phyloP scores from a whole-genome alignment of 2,888 invertebrate genomes.

The Spialia ferax region DNA sequence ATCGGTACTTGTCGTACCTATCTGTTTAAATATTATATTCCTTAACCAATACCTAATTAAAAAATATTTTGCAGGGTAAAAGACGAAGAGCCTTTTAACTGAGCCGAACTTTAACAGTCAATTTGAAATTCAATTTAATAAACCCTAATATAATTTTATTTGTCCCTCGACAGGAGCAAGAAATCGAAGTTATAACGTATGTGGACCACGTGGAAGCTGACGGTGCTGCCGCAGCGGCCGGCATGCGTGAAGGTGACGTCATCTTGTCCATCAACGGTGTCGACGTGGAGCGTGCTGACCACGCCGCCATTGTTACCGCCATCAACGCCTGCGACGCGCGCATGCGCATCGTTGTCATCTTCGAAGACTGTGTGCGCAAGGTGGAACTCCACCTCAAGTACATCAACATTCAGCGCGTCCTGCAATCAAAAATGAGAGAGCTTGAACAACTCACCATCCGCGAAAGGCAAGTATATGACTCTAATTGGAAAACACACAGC shows the following conservation, averaged over 20 bases:
- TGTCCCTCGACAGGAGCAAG: slow-evolving; percentile 88
- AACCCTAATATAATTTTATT: background rate
- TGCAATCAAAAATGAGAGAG: slow-evolving; percentile 95
- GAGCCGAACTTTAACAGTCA: no score
- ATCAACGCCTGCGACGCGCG: slow-evolving; percentile 96
- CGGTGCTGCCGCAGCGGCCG: slow-evolving; percentile 96
- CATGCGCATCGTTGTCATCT: slow-evolving; percentile 98
- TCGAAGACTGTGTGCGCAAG: slow-evolving; percentile 98
- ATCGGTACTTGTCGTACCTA: no score
- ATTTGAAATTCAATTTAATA: background rate
- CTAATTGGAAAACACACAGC: slow-evolving; percentile 96
- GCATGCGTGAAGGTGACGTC: slow-evolving; percentile 98
- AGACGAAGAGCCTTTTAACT: no score
- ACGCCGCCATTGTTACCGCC: slow-evolving; percentile 96
- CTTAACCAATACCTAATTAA: no score
- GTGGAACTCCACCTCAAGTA: slow-evolving; percentile 97
- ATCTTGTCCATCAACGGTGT: slow-evolving; percentile 98
- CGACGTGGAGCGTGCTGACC: slow-evolving; percentile 98
- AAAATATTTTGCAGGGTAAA: no score
- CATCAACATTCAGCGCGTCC: slow-evolving; percentile 94
- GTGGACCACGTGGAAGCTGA: slow-evolving; percentile 98
- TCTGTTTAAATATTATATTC: no score
- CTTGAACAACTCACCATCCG: slow-evolving; percentile 93
- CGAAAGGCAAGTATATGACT: slow-evolving; percentile 93
- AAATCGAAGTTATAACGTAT: slow-evolving; percentile 98